Percentiles rank a stretch among this genome's conserved stretches.
Evolutionary conservation across 2,797 vertebrate species (phyloP).

Genomic region (Sphenodon punctatus): DNA sequence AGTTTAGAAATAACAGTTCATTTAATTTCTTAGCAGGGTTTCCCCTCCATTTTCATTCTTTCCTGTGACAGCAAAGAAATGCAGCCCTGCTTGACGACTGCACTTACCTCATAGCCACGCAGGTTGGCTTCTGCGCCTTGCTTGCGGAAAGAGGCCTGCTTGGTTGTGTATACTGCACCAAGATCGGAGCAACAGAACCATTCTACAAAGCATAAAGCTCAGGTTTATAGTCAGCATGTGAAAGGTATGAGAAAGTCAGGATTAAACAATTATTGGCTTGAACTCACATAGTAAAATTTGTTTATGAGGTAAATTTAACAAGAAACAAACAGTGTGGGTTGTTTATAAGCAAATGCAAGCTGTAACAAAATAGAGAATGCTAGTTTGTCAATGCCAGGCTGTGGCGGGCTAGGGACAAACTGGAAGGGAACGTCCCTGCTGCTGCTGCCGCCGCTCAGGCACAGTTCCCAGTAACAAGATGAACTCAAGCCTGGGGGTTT

Average conservation of each 20-base stretch:
- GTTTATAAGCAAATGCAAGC: constrained; percentile 71
- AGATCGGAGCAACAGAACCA: not conserved
- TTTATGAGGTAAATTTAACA: constrained; percentile 76
- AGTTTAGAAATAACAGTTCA: constrained; percentile 49
- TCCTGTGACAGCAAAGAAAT: not conserved
- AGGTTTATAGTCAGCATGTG: constrained; percentile 40
- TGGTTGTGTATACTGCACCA: not conserved
- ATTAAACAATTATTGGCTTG: constrained; percentile 67
- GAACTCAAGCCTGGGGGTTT: not conserved
- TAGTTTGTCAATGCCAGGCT: constrained; percentile 51
- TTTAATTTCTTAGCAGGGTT: not conserved
- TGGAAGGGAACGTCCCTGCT: constrained; percentile 34
- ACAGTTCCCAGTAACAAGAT: not conserved
- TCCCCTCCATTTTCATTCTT: not conserved
- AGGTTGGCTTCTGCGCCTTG: not conserved
- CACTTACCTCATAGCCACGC: not conserved
- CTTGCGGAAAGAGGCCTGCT: fast-evolving
- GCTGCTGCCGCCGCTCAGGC: not conserved
- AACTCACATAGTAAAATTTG: constrained; percentile 66
- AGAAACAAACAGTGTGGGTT: constrained; percentile 69
- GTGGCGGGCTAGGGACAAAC: constrained; percentile 11
- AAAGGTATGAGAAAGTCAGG: constrained; percentile 15
- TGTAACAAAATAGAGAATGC: constrained; percentile 51
- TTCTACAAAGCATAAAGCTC: constrained; percentile 37
- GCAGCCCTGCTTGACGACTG: not conserved